A percentile compares a stretch with the other conserved stretches of the same genome.
phyloP scores from a whole-genome alignment of 2,888 invertebrate species.

The Clusia tigrina region DNA sequence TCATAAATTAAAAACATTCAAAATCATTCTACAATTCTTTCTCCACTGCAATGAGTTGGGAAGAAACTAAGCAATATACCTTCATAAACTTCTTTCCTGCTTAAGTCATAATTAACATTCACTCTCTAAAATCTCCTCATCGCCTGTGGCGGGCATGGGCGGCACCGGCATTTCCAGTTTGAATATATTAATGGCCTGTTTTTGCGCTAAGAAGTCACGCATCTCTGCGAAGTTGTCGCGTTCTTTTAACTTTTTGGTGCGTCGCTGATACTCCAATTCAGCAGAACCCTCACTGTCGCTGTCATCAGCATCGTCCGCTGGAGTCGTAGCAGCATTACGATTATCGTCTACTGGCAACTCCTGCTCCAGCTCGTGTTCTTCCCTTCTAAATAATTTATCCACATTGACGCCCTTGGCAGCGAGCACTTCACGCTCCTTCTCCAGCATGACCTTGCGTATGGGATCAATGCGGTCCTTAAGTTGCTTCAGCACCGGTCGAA shows the following conservation, averaged over 20 bases:
- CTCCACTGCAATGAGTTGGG: too few species aligned
- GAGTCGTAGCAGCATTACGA: conserved; percentile 26
- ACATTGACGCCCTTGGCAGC: conserved; percentile 62
- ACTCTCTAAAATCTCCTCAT: conserved; percentile 57
- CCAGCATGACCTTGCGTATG: conserved; percentile 60
- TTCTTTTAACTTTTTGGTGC: conserved; percentile 52
- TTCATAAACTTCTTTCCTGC: not conserved
- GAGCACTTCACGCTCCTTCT: conserved; percentile 59
- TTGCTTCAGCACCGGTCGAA: conserved; percentile 62
- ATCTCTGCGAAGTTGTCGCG: conserved; percentile 62
- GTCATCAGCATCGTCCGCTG: not conserved
- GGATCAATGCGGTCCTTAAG: conserved; percentile 63
- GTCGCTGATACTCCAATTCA: conserved; percentile 46
- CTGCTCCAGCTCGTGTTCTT: conserved; percentile 22
- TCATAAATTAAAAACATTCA: too few species aligned
- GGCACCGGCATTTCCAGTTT: conserved; percentile 40
- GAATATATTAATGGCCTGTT: conserved; percentile 61
- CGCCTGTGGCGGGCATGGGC: conserved; percentile 36
- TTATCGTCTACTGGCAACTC: conserved; percentile 40
- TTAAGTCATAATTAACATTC: too few species aligned
- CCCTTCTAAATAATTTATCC: conserved; percentile 52
- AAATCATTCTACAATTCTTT: too few species aligned
- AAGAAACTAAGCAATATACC: too few species aligned
- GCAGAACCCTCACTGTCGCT: conserved; percentile 47
- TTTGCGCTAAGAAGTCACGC: conserved; percentile 61